Base-by-base conservation (phyloP, 2,888 invertebrate genomes). In the Tipula confusa region DNA sequence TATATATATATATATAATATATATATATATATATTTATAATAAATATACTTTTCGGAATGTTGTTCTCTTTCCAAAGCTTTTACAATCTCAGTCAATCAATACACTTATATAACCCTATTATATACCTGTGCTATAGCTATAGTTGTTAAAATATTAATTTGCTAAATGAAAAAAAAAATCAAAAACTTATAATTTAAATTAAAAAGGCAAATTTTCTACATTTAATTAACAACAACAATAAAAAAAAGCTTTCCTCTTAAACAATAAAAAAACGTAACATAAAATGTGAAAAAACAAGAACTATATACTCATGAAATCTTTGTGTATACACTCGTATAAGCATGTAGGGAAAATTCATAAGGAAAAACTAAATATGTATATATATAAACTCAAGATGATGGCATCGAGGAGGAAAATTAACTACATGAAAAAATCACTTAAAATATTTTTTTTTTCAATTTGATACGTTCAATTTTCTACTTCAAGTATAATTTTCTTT, bases 381-480 rank as follows among this genome's bases (percentile, higher is more conserved):
- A n/a, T 33, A 11, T 33, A 24, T 18, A 24, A 64, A 1, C n/a
- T 15, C 7, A 24, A 24, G 64, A 64, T 48, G 48, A 48, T 38
- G 43, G n/a, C n/a, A n/a, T n/a, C n/a, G 24, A 9, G 24, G 64
- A 64, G 11, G 64, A 18, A 64, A 64, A 64, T 64, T 64, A 24
- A 64, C 64, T 64, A 64, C 64, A 64, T 64, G 64, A 64, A 18
- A 11, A 64, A 64, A 64, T 64, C 64, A 64, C 64, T 64, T 64
- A 64, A 64, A 64, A n/a, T n/a, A n/a, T 9, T 64, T 64, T 64
- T 24, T 64, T 64, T 64, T 64, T 24, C 64, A 64, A 64, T 64
- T 64, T 64, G 64, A 64, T 64, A 64, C 64, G 64, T 64, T 64
- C 64, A 64, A 64, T 64, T 64, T 64, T 64, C 64, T 64, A 64